A percentile compares a stretch with the other conserved stretches of the same genome.
Evolutionary conservation across 2,888 invertebrate genomes (phyloP).

Genomic region (Thysanoteuthis rhombus): DNA sequence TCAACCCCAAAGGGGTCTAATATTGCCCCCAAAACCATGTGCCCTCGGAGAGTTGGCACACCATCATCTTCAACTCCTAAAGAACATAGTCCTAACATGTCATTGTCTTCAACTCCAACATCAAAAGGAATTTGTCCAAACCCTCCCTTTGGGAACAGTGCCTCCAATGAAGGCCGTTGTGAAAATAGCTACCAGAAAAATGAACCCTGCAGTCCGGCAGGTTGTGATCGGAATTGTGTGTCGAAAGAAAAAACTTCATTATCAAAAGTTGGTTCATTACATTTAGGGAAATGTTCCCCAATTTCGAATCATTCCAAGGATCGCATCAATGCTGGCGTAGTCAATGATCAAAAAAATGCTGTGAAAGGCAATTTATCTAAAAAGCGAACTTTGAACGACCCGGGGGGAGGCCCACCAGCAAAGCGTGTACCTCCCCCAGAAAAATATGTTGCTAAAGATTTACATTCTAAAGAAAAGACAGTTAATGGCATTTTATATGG

Average conservation of each 20-base stretch:
- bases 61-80: conserved; percentile 24
- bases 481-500: conserved; percentile 25
- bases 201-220: conserved; percentile 16
- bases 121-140: conserved; percentile 23
- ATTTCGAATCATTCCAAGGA: conserved; percentile 25
- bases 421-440: conserved; percentile 1
- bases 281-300: conserved; percentile 24
- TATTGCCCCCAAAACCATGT: conserved; percentile 24
- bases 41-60: background rate
- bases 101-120: conserved; percentile 20
- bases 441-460: conserved; percentile 32
- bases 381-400: conserved; percentile 26
- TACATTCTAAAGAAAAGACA: conserved; percentile 25
- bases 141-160: conserved; percentile 25
- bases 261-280: conserved; percentile 30
- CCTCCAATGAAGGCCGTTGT: conserved; percentile 29
- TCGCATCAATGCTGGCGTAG: conserved; percentile 30
- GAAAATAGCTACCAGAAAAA: conserved; percentile 21
- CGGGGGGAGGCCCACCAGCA: background rate
- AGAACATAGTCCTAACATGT: conserved; percentile 27
- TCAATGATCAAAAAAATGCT: conserved; percentile 26
- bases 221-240: conserved; percentile 26
- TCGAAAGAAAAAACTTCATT: conserved; percentile 29
- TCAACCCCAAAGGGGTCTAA: conserved; percentile 21
- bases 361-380: conserved; percentile 25